A percentile compares a stretch with the other conserved stretches of the same genome.
phyloP scores from a whole-genome alignment of 2,888 invertebrate species.

The Phalera bucephala region DNA sequence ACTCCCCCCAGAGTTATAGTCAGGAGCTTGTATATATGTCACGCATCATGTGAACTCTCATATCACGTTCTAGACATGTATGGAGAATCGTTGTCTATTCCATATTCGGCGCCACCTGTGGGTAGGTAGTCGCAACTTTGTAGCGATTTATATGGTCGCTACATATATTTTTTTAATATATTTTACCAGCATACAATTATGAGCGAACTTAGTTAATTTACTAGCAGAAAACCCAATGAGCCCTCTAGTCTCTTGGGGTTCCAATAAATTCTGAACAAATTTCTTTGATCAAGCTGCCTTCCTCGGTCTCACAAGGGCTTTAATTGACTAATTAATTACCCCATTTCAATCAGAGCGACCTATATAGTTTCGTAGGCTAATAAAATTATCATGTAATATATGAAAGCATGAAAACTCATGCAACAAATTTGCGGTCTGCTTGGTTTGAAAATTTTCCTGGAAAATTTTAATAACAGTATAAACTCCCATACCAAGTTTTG shows the following conservation, averaged over 20 bases:
- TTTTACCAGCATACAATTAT: no score
- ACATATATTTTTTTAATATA: no score
- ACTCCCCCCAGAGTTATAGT: no score
- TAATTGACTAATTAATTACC: not conserved
- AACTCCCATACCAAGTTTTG: not conserved
- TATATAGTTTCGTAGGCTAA: not conserved
- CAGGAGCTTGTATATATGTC: no score
- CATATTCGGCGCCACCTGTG: no score
- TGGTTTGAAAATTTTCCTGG: not conserved
- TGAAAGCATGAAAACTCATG: not conserved
- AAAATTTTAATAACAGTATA: not conserved
- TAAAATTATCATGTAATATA: no score
- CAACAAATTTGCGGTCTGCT: not conserved
- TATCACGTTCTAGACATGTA: no score
- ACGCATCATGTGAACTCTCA: no score
- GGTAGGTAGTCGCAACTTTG: no score
- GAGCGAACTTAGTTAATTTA: not conserved
- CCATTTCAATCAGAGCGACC: not conserved
- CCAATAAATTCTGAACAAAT: not conserved
- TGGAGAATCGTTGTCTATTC: no score
- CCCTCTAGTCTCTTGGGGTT: not conserved
- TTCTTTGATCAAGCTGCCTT: not conserved
- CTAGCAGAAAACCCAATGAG: not conserved
- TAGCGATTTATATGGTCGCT: slow-evolving; percentile 3
- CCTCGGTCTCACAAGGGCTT: not conserved